phyloP scores from a whole-genome alignment of 2,113 vertebrate genomes.

The Crocuta crocuta region DNA sequence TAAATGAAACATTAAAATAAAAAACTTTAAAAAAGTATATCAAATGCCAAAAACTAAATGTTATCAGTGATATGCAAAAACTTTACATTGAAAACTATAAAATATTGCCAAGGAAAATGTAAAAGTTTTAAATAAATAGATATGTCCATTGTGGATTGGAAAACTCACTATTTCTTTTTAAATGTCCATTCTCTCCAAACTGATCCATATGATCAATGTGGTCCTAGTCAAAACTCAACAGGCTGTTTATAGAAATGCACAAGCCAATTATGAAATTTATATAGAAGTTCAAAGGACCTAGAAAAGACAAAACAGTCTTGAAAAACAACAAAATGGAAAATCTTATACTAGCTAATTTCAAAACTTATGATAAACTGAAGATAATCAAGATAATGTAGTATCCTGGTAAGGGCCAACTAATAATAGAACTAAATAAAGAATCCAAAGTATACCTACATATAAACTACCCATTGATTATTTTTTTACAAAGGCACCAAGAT shows the following conservation, averaged over 20 bases:
- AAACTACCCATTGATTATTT: not conserved
- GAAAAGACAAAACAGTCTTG: not conserved
- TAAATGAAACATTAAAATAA: too few species aligned
- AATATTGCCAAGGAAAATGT: not conserved
- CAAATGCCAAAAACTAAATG: not conserved
- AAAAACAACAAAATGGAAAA: not conserved
- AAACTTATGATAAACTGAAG: not conserved
- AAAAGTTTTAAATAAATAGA: not conserved
- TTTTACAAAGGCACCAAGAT: not conserved
- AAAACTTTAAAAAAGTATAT: not conserved
- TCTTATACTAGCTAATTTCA: not conserved
- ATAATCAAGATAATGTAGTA: not conserved
- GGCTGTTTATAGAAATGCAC: not conserved
- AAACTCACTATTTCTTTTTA: not conserved
- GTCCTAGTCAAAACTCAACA: not conserved
- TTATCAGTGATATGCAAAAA: not conserved
- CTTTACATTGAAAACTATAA: not conserved
- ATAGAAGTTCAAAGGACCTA: not conserved
- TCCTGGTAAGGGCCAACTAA: not conserved
- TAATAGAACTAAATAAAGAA: not conserved
- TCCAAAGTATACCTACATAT: not conserved
- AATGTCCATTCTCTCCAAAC: not conserved
- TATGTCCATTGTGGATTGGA: not conserved
- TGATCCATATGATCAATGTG: not conserved
- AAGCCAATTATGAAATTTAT: constrained; percentile 33